Evolutionary conservation across 1,140 invertebrate genomes (phyloP).

Genomic region (Aphaenogaster floridana): DNA sequence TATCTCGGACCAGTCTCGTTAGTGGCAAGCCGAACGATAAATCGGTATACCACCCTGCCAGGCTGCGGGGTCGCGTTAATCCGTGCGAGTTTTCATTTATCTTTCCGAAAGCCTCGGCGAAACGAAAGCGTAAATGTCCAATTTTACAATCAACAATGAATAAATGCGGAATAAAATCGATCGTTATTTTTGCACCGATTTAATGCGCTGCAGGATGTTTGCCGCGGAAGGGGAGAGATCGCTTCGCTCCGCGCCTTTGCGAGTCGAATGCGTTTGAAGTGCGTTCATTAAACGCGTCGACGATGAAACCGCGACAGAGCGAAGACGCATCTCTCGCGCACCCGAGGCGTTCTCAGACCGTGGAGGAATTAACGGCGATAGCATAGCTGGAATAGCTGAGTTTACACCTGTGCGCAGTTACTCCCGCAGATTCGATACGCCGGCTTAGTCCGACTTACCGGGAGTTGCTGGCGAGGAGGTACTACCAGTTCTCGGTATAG

Average conservation of each 20-base stretch:
- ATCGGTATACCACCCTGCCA: neutral
- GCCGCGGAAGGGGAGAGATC: neutral
- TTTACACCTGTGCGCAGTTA: conserved; percentile 62
- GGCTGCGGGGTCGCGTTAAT: neutral
- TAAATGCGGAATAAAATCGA: neutral
- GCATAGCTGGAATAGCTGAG: conserved; percentile 42
- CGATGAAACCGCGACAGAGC: conserved; percentile 15
- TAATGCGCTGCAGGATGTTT: neutral
- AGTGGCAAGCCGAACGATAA: neutral
- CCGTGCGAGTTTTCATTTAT: neutral
- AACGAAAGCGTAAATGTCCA: neutral
- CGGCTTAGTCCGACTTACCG: conserved; percentile 53
- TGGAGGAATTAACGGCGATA: conserved; percentile 35
- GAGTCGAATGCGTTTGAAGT: neutral
- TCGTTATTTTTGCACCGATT: neutral
- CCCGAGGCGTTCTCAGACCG: conserved; percentile 2
- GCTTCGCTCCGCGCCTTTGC: neutral
- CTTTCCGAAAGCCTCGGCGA: neutral
- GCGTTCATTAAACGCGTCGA: conserved; percentile 16
- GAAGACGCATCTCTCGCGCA: neutral
- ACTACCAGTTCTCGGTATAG: conserved; percentile 41
- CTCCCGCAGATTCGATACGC: conserved; percentile 52
- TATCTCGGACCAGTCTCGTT: neutral
- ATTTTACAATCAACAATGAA: conserved; percentile 18
- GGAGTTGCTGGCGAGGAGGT: conserved; percentile 42